Base-by-base conservation (phyloP, 1,140 invertebrate genomes). In the Penaeus vannamei region DNA sequence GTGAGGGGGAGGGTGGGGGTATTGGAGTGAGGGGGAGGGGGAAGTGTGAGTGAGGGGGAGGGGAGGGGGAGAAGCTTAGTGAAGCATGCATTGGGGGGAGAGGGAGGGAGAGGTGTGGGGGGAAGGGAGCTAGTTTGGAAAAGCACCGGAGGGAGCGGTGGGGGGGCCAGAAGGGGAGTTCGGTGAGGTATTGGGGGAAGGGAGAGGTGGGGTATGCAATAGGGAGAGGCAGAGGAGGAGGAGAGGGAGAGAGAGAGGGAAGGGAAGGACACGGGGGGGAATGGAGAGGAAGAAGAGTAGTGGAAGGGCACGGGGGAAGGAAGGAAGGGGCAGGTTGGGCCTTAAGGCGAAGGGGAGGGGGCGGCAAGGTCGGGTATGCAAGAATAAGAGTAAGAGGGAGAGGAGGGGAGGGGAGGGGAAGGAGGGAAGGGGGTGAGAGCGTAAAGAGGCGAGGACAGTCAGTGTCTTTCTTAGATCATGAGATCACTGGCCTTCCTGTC, bases 91-190 rank as follows among this genome's bases (percentile, higher is more conserved):
- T 26, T 0, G 20, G 62, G 20, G 81, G 1, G 17, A 4, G 81
- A 22, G 29, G 59, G 26, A 4, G 66, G 69, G 36, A 26, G 82
- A 17, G 22, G 1, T 19, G 66, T 5, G 22, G 23, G 29, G 22
- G n/a, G 29, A 69, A 69, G 29, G 22, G n/a, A n/a, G n/a, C n/a
- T n/a, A n/a, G n/a, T n/a, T n/a, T n/a, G n/a, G n/a, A 8, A 26
- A 69, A 69, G 29, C 5, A 69, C 66, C 29, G 66, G 84, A 79
- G 85, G 29, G 76, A 62, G 69, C 77, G 53, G 61, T 53, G 79
- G 72, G 32, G 66, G 61, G 36, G 29, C 20, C n/a, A 23, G 23
- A 36, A 72, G 84, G 29, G 59, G 26, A 4, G 66, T 69, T 29
- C 5, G 69, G 36, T 29, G 82, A 17, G 22, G 1, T 19, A 23